phyloP scores from a whole-genome alignment of 2,797 vertebrate genomes.

The Enteromius trimaculatus region DNA sequence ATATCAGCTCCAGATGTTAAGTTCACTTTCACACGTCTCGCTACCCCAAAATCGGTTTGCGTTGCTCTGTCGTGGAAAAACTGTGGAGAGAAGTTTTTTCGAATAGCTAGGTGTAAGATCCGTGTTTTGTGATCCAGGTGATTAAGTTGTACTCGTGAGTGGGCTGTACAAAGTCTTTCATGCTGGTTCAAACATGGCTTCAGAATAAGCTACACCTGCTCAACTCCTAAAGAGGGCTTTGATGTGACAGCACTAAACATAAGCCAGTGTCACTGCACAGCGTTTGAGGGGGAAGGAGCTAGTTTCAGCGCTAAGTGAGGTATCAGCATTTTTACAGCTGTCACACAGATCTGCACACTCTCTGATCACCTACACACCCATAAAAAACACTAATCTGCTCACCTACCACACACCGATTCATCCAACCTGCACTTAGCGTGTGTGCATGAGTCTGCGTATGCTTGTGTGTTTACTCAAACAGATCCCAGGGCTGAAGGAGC shows the following conservation, averaged over 20 bases:
- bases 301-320: slow-evolving; percentile 67
- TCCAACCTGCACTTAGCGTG: not conserved
- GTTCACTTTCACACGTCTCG: not conserved
- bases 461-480: not conserved
- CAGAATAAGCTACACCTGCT: slow-evolving; percentile 72
- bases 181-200: slow-evolving; percentile 68
- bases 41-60: not conserved
- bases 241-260: slow-evolving; percentile 73
- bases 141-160: slow-evolving; percentile 57
- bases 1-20: not conserved
- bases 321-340: slow-evolving; percentile 63
- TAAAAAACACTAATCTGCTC: slow-evolving; percentile 41
- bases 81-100: slow-evolving; percentile 19
- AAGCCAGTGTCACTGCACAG: slow-evolving; percentile 64
- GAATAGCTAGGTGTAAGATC: slow-evolving; percentile 39
- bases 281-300: slow-evolving; percentile 62
- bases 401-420: slow-evolving; percentile 3
- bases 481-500: slow-evolving; percentile 2
- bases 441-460: slow-evolving; percentile 3
- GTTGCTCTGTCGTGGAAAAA: slow-evolving; percentile 13
- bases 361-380: slow-evolving; percentile 43
- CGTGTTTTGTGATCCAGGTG: slow-evolving; percentile 42
- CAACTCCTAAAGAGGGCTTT: slow-evolving; percentile 74
- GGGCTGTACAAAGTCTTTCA: slow-evolving; percentile 71
- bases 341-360: slow-evolving; percentile 43